phyloP scores from a whole-genome alignment of 2,888 invertebrate species.

The Tenthredo amoena region DNA sequence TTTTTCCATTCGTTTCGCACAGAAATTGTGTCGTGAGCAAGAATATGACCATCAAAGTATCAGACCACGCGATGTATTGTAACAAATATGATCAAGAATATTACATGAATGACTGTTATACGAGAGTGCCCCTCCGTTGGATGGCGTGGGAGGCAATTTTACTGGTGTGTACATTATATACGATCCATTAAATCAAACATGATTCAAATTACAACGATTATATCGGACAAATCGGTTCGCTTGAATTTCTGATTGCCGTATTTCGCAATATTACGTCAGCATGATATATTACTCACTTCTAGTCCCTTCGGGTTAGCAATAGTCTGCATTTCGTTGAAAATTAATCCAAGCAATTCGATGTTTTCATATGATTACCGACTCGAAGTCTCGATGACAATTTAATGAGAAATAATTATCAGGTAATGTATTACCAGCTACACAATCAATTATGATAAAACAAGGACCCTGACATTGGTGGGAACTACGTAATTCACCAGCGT shows the following conservation, averaged over 20 bases:
- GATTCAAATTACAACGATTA: background rate
- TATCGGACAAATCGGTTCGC: background rate
- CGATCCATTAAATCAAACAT: background rate
- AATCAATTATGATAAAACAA: no score
- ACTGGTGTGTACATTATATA: constrained; percentile 81
- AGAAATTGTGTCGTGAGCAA: constrained; percentile 94
- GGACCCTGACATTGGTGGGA: no score
- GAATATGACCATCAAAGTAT: constrained; percentile 88
- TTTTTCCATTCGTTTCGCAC: constrained; percentile 66
- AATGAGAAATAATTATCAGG: no score
- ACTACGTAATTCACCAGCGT: no score
- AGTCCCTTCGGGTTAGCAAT: background rate
- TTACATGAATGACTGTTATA: constrained; percentile 90
- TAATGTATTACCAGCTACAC: no score
- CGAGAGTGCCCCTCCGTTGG: constrained; percentile 93
- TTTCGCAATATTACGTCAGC: background rate
- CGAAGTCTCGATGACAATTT: no score
- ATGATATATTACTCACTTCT: background rate
- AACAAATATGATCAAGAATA: constrained; percentile 90
- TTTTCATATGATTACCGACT: no score
- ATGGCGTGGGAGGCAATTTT: constrained; percentile 96
- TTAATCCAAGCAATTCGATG: no score
- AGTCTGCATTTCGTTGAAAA: background rate
- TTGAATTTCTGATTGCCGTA: background rate
- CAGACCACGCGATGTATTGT: constrained; percentile 93